Base-by-base conservation (phyloP, 1,140 invertebrate genomes). In the Helicoverpa armigera region DNA sequence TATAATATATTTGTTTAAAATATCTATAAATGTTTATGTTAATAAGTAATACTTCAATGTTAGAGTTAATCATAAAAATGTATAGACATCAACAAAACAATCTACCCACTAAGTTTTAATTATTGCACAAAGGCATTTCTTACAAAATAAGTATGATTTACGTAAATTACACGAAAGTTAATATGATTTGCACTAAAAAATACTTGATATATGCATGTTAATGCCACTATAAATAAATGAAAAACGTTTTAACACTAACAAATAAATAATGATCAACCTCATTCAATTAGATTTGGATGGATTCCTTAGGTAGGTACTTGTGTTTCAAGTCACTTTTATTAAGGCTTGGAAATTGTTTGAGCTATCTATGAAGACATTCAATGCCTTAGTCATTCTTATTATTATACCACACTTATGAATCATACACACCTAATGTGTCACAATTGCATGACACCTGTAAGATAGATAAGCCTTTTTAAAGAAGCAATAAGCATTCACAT, bases 41-140 rank as follows among this genome's bases (percentile, higher is more conserved):
- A 70, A 53, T 70, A 75, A 75, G 56, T 75, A 75, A 75, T 61
- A 61, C 56, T 50, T 61, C 73, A 60, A 61, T 50, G 16, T 60
- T 75, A 70, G 35, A 35, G 16, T 61, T 61, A 63, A 75, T 18
- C 56, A 75, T 50, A 73, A 56, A 67, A 56, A 73, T 56, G 48
- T 73, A 60, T 61, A 77, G 50, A 77, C 48, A 77, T 76, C 29
- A 51, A 78, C 56, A 77, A 51, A 53, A 60, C 43, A 70, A 69
- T 23, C 63, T 72, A 67, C 50, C 53, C 23, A 54, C n/a, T 79
- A 69, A 79, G 18, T 53, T 56, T 77, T 54, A 79, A 53, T 73
- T 84, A 84, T 82, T 84, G 80, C 83, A 82, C 83, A 67, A 73
- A 82, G 77, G 80, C 83, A 80, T 84, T 73, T 51, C 54, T 63